A percentile compares a stretch with the other conserved stretches of the same genome.
Conservation (phyloP, 2,888 invertebrate species). For the Eupithecia abbreviata region DNA sequence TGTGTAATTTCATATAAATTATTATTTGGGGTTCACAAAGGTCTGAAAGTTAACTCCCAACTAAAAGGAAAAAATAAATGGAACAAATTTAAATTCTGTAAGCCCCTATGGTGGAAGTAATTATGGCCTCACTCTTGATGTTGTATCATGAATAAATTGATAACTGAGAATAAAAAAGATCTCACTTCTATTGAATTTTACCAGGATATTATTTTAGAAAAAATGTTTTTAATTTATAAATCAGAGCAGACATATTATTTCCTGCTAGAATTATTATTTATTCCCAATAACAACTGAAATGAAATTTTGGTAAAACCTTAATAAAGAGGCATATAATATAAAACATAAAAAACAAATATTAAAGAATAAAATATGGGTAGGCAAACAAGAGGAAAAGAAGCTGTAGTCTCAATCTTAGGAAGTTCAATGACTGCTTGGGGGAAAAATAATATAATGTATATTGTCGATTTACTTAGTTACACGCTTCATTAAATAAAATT, state of each 20-base stretch:
- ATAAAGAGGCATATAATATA: not conserved
- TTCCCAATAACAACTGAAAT: not conserved
- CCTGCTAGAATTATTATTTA: not conserved
- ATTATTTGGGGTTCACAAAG: not conserved
- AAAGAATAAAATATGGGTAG: not conserved
- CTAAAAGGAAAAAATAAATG: conserved; percentile 9
- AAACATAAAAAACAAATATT: not conserved
- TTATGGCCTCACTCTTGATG: conserved; percentile 17
- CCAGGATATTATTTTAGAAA: not conserved
- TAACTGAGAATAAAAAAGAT: not conserved
- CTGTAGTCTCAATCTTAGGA: not conserved
- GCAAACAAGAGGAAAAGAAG: not conserved
- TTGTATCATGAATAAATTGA: not conserved
- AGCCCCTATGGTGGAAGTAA: conserved; percentile 12
- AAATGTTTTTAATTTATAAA: not conserved
- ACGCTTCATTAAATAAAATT: not conserved
- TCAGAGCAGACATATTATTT: not conserved
- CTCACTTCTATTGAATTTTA: not conserved
- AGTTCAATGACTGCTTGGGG: not conserved
- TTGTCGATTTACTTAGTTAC: not conserved
- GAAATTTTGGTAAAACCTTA: not conserved
- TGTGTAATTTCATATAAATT: too few relatives aligned
- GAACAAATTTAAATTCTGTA: conserved; percentile 14
- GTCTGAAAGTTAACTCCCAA: not conserved
- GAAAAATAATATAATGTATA: not conserved